Evolutionary conservation across 1,140 invertebrate genomes (phyloP).

Genomic region (Trichoplusia ni): DNA sequence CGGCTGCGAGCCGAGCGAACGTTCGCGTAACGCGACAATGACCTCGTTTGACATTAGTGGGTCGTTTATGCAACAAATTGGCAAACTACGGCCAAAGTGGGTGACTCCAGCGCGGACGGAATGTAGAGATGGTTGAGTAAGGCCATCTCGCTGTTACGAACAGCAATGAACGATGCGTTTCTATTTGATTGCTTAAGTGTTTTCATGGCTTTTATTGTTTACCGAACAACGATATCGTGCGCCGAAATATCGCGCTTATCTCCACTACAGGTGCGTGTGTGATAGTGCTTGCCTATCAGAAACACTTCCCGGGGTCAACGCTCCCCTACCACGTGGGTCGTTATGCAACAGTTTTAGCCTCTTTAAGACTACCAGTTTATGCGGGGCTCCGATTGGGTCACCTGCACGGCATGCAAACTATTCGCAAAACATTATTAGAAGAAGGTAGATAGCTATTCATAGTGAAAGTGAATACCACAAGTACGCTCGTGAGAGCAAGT

Average conservation of each 20-base stretch:
- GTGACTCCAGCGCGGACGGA: conserved; percentile 57
- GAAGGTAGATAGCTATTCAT: conserved; percentile 20
- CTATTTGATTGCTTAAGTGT: conserved; percentile 33
- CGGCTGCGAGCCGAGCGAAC: conserved; percentile 47
- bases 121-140: conserved; percentile 68
- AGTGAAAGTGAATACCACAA: conserved; percentile 57
- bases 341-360: conserved; percentile 42
- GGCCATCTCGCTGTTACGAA: conserved; percentile 41
- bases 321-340: conserved; percentile 60
- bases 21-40: conserved; percentile 65
- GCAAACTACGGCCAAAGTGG: conserved; percentile 55
- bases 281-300: conserved; percentile 63
- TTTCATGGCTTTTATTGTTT: conserved; percentile 38
- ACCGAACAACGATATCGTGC: conserved; percentile 52
- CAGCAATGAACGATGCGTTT: conserved; percentile 28
- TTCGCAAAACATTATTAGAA: conserved; percentile 8
- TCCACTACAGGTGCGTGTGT: conserved; percentile 48
- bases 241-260: conserved; percentile 54
- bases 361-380: background rate
- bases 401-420: conserved; percentile 4
- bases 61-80: conserved; percentile 76
- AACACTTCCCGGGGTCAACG: conserved; percentile 62
- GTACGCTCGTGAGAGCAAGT: conserved; percentile 35
- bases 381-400: conserved; percentile 25
- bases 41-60: conserved; percentile 73